A percentile compares a stretch with the other conserved stretches of the same genome.
phyloP scores from a whole-genome alignment of 2,797 vertebrate genomes.

The Rhinatrema bivittatum region DNA sequence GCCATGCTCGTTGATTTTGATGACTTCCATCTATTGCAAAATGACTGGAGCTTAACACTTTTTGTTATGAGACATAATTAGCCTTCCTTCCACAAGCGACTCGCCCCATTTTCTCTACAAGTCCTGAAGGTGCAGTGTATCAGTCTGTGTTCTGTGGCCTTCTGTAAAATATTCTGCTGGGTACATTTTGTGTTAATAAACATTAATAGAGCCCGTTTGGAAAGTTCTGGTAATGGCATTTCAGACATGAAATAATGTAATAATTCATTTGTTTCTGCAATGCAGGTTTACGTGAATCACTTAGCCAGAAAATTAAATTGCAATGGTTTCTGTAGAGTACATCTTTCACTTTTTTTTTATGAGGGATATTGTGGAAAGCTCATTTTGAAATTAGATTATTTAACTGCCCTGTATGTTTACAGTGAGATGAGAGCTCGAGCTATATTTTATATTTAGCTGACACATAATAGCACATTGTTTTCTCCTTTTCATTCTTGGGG shows the following conservation, averaged over 20 bases:
- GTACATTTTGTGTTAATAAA: constrained; percentile 28
- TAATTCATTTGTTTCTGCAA: constrained; percentile 5
- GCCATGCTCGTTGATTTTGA: constrained; percentile 26
- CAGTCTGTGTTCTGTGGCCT: constrained; percentile 29
- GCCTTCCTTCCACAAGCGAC: constrained; percentile 2
- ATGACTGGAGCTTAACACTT: constrained; percentile 2
- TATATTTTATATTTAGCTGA: too few species aligned
- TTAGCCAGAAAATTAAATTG: constrained; percentile 21
- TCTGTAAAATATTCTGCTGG: constrained; percentile 36
- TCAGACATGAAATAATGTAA: constrained; percentile 6
- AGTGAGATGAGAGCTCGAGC: too few species aligned
- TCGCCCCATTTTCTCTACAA: constrained; percentile 19
- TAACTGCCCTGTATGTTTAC: too few species aligned
- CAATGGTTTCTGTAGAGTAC: too few species aligned
- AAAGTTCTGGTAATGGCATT: constrained; percentile 22
- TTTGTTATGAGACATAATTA: constrained; percentile 12
- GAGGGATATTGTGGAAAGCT: too few species aligned
- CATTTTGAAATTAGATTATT: too few species aligned
- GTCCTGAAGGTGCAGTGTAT: constrained; percentile 21
- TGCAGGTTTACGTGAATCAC: constrained; percentile 36
- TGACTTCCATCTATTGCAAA: constrained; percentile 25
- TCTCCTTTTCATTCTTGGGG: too few species aligned
- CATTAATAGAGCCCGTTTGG: constrained; percentile 15
- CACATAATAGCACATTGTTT: too few species aligned
- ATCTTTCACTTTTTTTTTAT: too few species aligned